A percentile compares a stretch with the other conserved stretches of the same genome.
These are phyloP conservation scores for Podarcis lilfordi DNA, from an alignment of 2,797 vertebrate genomes.

Conservation along the genomic window DNA sequence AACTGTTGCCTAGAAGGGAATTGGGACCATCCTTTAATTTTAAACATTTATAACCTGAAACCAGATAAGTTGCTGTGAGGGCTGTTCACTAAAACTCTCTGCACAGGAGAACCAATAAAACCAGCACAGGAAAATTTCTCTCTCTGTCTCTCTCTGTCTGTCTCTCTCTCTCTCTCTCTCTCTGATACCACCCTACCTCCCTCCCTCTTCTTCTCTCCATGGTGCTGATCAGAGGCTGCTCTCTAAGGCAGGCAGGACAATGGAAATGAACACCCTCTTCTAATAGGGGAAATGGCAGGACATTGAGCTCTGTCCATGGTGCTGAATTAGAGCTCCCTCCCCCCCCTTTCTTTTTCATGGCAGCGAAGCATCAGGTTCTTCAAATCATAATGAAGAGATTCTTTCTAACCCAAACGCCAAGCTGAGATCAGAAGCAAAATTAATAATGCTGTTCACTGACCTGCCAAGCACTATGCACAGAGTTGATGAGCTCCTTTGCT, in stretches of 20 bases:
- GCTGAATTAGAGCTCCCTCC: background rate
- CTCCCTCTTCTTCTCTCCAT: slow-evolving; percentile 1
- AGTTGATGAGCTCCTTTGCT: background rate
- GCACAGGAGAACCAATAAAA: slow-evolving; percentile 20
- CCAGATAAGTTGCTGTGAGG: slow-evolving; percentile 44
- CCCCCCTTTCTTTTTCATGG: background rate
- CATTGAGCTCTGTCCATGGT: background rate
- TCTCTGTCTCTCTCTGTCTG: too few species aligned
- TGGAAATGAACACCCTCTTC: background rate
- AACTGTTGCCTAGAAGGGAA: slow-evolving; percentile 80
- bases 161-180: background rate
- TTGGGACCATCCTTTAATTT: slow-evolving; percentile 76
- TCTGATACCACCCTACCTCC: background rate
- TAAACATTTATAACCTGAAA: slow-evolving; percentile 72
- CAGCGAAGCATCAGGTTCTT: background rate
- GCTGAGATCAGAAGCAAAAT: background rate
- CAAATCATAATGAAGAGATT: background rate
- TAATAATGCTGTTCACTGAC: background rate
- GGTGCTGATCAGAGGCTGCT: slow-evolving; percentile 16
- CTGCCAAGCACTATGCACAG: background rate
- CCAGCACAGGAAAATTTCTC: background rate
- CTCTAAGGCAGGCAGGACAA: background rate
- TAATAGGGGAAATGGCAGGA: background rate
- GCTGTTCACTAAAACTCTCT: slow-evolving; percentile 21
- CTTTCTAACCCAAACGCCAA: background rate